phyloP scores from a whole-genome alignment of 2,888 invertebrate genomes.

The Sarcophaga variegata region DNA sequence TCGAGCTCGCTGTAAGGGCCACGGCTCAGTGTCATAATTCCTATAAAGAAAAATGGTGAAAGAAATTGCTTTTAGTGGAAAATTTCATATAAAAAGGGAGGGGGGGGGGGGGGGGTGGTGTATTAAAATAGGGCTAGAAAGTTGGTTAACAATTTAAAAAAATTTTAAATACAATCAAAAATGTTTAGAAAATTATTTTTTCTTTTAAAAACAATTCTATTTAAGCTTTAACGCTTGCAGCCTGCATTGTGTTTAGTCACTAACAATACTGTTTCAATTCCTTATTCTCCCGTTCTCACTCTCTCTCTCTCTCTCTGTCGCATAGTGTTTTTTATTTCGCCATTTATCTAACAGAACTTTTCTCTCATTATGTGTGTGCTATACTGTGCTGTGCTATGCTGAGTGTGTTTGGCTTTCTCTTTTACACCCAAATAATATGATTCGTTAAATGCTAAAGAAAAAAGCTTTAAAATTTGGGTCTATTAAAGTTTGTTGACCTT shows the following conservation, averaged over 20 bases:
- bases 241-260: not conserved
- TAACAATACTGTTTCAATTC: not conserved
- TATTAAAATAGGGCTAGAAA: too few species aligned
- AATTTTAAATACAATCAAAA: not conserved
- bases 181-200: not conserved
- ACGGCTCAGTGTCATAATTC: conserved; percentile 99
- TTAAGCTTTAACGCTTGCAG: not conserved
- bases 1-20: conserved; percentile 96
- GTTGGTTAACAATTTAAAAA: too few species aligned
- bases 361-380: not conserved
- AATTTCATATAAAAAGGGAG: too few species aligned
- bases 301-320: too few species aligned
- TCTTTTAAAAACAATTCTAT: too few species aligned
- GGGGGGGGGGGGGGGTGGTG: too few species aligned
- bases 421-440: conserved; percentile 6
- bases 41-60: conserved; percentile 81
- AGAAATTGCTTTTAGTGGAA: not conserved
- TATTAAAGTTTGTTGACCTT: conserved; percentile 58
- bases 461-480: conserved; percentile 39
- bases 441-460: not conserved
- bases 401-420: not conserved
- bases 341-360: not conserved
- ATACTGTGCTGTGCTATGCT: not conserved
- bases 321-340: not conserved
- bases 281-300: not conserved